phyloP scores from a whole-genome alignment of 2,113 vertebrate genomes.

The Myodes glareolus region DNA sequence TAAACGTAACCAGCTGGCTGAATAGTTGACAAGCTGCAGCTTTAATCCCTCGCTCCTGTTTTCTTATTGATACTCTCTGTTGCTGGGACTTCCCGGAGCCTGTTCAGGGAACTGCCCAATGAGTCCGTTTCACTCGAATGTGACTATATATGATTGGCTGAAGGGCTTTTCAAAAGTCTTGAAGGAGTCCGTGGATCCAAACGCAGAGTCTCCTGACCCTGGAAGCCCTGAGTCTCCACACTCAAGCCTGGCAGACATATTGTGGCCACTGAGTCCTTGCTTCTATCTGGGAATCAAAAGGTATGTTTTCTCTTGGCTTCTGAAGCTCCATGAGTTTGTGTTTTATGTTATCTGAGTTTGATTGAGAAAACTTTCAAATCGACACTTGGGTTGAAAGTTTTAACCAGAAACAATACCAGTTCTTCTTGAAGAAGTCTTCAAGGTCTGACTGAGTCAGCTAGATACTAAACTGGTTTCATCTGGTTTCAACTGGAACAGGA shows the following conservation, averaged over 20 bases:
- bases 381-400: neutral
- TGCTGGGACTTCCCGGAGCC: neutral
- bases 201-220: too few species aligned
- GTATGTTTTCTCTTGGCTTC: neutral
- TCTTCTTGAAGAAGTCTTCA: neutral
- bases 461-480: neutral
- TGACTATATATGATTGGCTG: neutral
- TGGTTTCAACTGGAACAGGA: neutral
- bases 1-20: neutral
- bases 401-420: neutral
- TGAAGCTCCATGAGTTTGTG: neutral
- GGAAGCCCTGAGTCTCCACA: accelerated
- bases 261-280: neutral
- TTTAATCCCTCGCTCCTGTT: neutral
- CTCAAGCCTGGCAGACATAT: neutral
- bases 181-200: neutral
- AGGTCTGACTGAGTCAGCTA: neutral
- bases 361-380: neutral
- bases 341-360: neutral
- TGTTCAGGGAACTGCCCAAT: neutral
- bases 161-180: neutral
- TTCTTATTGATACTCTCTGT: neutral
- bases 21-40: neutral
- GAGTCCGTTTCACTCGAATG: neutral
- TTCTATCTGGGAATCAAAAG: neutral